These are phyloP conservation scores for Gasteruption jaculator DNA, from an alignment of 2,888 invertebrate species.

Conservation along the genomic window DNA sequence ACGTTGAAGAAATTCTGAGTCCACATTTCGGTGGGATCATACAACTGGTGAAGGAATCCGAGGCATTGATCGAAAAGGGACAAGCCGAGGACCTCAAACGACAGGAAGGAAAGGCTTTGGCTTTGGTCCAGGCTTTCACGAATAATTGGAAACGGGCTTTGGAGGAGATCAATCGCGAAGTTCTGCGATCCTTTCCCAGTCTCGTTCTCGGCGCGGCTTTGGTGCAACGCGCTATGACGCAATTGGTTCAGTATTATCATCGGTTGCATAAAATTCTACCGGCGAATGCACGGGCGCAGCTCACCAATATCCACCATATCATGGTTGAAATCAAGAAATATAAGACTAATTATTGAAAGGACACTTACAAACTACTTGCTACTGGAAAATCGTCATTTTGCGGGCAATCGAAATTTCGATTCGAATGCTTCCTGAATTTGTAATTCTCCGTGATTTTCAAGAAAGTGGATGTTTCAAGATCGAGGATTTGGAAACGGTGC, in stretches of 20 bases:
- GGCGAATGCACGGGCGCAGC: conserved; percentile 78
- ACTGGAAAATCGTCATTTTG: too few relatives aligned
- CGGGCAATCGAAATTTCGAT: too few relatives aligned
- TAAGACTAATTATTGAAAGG: conserved; percentile 81
- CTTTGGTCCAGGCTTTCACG: conserved; percentile 84
- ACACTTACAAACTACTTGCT: too few relatives aligned
- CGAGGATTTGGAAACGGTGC: too few relatives aligned
- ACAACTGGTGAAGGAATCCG: conserved; percentile 94
- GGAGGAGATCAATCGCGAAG: conserved; percentile 91
- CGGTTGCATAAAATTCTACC: conserved; percentile 91
- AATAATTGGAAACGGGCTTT: conserved; percentile 93
- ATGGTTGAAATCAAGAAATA: conserved; percentile 99
- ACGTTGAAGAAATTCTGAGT: conserved; percentile 91
- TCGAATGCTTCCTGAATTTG: too few relatives aligned
- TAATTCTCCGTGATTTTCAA: too few relatives aligned
- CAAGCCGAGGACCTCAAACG: conserved; percentile 66
- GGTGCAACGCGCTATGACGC: conserved; percentile 89
- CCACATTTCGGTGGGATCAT: conserved; percentile 97
- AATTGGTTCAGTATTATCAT: conserved; percentile 96
- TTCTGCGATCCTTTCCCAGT: conserved; percentile 92
- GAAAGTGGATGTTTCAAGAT: too few relatives aligned
- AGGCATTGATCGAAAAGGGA: conserved; percentile 76
- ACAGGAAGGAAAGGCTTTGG: conserved; percentile 77
- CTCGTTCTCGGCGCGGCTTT: conserved; percentile 92
- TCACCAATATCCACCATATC: conserved; percentile 96